Evolutionary conservation across 2,888 invertebrate species (phyloP), one percentile per base, ranked within the genome.

Genomic region (Petrolisthes cinctipes): DNA sequence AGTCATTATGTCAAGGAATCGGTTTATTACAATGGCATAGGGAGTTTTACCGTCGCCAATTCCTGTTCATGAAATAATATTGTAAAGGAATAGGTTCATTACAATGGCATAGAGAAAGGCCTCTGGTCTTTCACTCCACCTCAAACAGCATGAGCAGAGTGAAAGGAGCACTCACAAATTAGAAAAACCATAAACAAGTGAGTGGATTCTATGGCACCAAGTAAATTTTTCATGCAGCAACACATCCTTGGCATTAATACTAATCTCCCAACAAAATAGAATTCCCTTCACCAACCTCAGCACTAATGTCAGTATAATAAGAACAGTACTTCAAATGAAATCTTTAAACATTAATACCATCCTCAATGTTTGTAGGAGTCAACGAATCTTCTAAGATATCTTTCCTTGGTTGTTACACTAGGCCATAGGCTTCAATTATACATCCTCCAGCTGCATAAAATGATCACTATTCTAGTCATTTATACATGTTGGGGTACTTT

Each of bases 91-190:
- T 37, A 37, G 37, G 37, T 37, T 80, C n/a, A 81, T 51, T n/a
- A 73, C 87, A 84, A 88, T 84, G 87, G 84, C 87, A 88, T 20
- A 53, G 81, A 83, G 87, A 81, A 88, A 57, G 73, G 82, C 83
- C 84, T 81, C 80, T 84, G 87, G 83, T 83, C 83, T 87, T 83
- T 83, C 87, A 88, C 83, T 66, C 84, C 81, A 54, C 81, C 71
- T 78, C 51, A 61, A 57, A 11, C 57, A 75, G n/a, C 7, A 37
- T 14, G 81, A 81, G 84, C 80, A 87, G 87, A 81, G 79, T 80
- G 73, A 88, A 84, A 84, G 84, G 87, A 84, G 84, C 83, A 86
- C 82, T 84, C 84, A 84, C 84, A 84, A 87, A 86, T 14, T 56
- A 73, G 37, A 68, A 73, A 37, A 37, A 73, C 9, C 14, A 37